Evolutionary conservation across 2,888 invertebrate genomes (phyloP).

Genomic region (Pyrocoelia pectoralis): DNA sequence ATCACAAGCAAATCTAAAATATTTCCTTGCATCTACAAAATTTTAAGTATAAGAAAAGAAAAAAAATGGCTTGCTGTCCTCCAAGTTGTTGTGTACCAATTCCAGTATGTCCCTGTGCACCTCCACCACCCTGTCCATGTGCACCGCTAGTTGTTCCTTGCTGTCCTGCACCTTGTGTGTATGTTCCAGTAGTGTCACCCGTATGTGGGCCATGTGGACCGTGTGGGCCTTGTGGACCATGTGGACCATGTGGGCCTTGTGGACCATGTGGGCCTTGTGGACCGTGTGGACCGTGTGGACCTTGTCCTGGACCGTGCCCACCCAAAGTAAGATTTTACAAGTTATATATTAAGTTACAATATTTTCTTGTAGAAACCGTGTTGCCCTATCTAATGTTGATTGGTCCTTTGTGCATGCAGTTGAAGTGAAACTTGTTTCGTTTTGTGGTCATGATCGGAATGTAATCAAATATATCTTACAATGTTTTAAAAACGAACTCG

Average conservation of each 20-base stretch:
- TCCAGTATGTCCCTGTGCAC: slow-evolving; percentile 42
- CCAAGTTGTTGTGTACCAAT: slow-evolving; percentile 38
- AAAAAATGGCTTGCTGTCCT: slow-evolving; percentile 18
- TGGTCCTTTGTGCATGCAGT: no score
- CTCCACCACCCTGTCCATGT: slow-evolving; percentile 41
- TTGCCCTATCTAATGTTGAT: no score
- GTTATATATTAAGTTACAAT: not conserved
- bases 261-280: slow-evolving; percentile 37
- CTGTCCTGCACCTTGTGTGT: slow-evolving; percentile 41
- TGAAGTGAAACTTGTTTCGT: no score
- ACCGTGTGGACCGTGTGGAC: slow-evolving; percentile 34
- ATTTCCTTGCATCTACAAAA: slow-evolving; percentile 19
- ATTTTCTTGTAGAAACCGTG: not conserved
- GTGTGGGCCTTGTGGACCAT: slow-evolving; percentile 35
- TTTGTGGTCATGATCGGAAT: no score
- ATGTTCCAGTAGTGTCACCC: slow-evolving; percentile 35
- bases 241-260: slow-evolving; percentile 35
- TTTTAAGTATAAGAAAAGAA: slow-evolving; percentile 18
- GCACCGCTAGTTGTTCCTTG: slow-evolving; percentile 41
- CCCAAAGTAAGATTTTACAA: slow-evolving; percentile 8
- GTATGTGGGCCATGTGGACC: slow-evolving; percentile 38
- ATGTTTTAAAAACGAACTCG: no score
- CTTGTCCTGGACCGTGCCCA: slow-evolving; percentile 34
- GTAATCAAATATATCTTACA: no score
- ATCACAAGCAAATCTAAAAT: slow-evolving; percentile 9